Evolutionary conservation across 2,113 vertebrate genomes (phyloP).

Genomic region (Notarius quadriscutis): DNA sequence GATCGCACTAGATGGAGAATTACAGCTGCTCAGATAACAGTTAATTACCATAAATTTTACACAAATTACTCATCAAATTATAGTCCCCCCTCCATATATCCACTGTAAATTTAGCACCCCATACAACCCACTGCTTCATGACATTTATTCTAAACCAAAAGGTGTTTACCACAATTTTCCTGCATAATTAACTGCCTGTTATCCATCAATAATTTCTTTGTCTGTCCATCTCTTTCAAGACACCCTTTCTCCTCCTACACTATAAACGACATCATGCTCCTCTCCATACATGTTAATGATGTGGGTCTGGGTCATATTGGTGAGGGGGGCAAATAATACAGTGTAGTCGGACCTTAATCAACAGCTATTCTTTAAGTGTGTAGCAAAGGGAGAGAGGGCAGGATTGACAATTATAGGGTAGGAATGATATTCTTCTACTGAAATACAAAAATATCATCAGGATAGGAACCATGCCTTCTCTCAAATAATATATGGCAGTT

Average conservation of each 20-base stretch:
- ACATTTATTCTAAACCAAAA: not conserved
- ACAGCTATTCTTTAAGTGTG: conserved; percentile 37
- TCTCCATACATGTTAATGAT: conserved; percentile 17
- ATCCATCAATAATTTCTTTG: conserved; percentile 1
- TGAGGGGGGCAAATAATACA: conserved; percentile 10
- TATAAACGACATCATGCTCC: not conserved
- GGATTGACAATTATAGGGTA: conserved; percentile 5
- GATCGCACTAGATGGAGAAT: not conserved
- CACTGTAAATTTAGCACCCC: not conserved
- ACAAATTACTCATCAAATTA: not conserved
- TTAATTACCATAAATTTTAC: not conserved
- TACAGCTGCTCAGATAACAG: not conserved
- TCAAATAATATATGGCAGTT: not conserved
- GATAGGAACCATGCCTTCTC: not conserved
- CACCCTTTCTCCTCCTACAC: not conserved
- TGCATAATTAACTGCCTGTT: not conserved
- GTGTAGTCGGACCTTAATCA: conserved; percentile 37
- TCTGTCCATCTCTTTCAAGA: not conserved
- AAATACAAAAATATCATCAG: not conserved
- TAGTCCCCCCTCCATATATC: not conserved
- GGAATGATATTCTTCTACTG: not conserved
- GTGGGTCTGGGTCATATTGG: not conserved
- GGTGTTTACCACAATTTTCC: not conserved
- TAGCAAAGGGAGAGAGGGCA: not conserved
- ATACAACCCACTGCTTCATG: not conserved